Percentiles rank a stretch among this genome's conserved stretches.
These are phyloP conservation scores for Odontesthes bonariensis DNA, from an alignment of 2,113 vertebrate species.

Conservation along the genomic window DNA sequence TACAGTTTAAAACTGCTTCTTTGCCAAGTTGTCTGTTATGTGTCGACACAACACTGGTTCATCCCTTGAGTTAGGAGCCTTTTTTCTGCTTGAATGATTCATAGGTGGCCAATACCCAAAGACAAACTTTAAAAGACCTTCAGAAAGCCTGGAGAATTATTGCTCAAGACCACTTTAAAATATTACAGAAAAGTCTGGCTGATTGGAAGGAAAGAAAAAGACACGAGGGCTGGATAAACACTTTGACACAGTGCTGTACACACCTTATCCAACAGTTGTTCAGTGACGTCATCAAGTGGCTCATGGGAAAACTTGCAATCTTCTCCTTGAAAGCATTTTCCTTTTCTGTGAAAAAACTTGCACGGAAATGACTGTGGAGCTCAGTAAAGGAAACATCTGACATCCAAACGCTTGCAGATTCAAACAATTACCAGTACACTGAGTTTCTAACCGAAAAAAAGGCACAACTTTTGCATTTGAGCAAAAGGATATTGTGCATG, in stretches of 20 bases:
- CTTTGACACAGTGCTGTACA: conserved; percentile 28
- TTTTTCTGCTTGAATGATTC: too few relatives aligned
- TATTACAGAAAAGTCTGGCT: too few relatives aligned
- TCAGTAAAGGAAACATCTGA: conserved; percentile 82
- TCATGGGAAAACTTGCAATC: conserved; percentile 94
- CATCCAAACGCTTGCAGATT: background rate
- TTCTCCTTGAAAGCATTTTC: conserved; percentile 87
- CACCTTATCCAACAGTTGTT: conserved; percentile 89
- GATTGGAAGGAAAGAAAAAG: too few relatives aligned
- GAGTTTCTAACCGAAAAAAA: background rate
- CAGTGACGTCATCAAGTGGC: conserved; percentile 87
- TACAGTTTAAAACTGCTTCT: too few relatives aligned
- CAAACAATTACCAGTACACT: background rate
- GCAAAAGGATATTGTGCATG: conserved; percentile 97
- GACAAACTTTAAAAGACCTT: too few relatives aligned
- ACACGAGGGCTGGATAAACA: too few relatives aligned
- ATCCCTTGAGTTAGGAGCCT: too few relatives aligned
- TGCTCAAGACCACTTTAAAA: too few relatives aligned
- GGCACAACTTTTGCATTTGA: background rate
- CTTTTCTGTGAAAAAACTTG: conserved; percentile 91
- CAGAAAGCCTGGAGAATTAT: too few relatives aligned
- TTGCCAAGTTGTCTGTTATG: too few relatives aligned
- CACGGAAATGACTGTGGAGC: conserved; percentile 92
- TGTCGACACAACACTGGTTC: too few relatives aligned
- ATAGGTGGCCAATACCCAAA: too few relatives aligned